Base-by-base conservation (phyloP, 1,140 invertebrate species). In the Oedothorax gibbosus region DNA sequence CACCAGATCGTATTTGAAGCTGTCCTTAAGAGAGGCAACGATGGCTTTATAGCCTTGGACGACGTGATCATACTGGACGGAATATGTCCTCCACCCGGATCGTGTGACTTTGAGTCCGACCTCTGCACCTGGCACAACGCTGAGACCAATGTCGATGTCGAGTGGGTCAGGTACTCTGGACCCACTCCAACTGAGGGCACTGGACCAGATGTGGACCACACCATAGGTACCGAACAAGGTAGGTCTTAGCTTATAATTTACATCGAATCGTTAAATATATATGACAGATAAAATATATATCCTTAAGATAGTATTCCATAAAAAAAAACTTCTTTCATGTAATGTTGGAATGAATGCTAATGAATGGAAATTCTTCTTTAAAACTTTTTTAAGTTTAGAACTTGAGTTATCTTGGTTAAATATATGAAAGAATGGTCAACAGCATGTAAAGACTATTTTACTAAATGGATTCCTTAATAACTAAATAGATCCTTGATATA, bases 141-240 rank as follows among this genome's bases (percentile, higher is more conserved):
- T 15, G 35, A 35, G 35, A 9, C 57, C 35, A 76, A 51, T 4
- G 73, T 64, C 10, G 60, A 75, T 18, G 15, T 76, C 0, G 73
- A 86, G 21, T 87, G 86, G 86, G 11, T 87, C 9, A 62, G 82
- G n/a, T 76, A 85, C 20, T 71, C 62, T 21, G 86, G 86, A 49
- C 35, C 82, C 0, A 85, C 86, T 2, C 69, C 86, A 21, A 87
- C 76, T 0, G 15, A 80, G 0, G 21, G 14, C 12, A 87, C 86
- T 3, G 86, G 86, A 49, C 88, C 88, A 15, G 71, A 51, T 49
- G 73, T 85, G 3, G 88, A 89, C 78, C 88, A 89, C 75, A 89
- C 87, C 9, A 86, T 86, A n/a, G 78, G 85, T 57, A 83, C 76
- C 10, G 21, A n/a, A 73, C 49, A 56, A 56, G 85, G 87, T 71